Evolutionary conservation across 2,113 vertebrate species (phyloP).

Genomic region (Fulmarus glacialis): DNA sequence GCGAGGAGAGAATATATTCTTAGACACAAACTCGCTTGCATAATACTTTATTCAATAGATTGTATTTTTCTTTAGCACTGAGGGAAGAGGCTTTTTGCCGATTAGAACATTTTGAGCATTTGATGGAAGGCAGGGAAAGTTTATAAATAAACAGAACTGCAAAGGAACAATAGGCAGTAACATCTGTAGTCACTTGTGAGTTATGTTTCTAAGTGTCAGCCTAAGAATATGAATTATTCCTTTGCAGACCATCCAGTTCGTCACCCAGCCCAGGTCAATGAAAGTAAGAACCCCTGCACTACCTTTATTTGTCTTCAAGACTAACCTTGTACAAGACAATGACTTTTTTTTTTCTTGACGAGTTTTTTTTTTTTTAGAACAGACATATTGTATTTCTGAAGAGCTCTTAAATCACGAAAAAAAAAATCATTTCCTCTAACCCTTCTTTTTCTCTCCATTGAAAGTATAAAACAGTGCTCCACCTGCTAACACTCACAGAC

Average conservation of each 20-base stretch:
- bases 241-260: slow-evolving; percentile 17
- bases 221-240: slow-evolving; percentile 64
- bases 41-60: slow-evolving; percentile 63
- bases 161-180: slow-evolving; percentile 48
- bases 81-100: slow-evolving; percentile 42
- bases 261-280: slow-evolving; percentile 12
- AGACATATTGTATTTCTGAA: slow-evolving; percentile 36
- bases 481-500: slow-evolving; percentile 78
- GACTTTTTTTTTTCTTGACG: neutral
- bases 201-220: slow-evolving; percentile 29
- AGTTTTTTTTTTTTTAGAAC: neutral
- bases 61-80: slow-evolving; percentile 31
- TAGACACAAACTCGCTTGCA: slow-evolving; percentile 54
- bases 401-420: slow-evolving; percentile 44
- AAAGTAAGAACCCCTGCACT: slow-evolving; percentile 1
- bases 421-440: slow-evolving; percentile 21
- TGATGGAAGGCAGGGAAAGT: slow-evolving; percentile 38
- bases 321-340: slow-evolving; percentile 34
- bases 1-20: slow-evolving; percentile 28
- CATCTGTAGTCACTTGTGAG: slow-evolving; percentile 52
- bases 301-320: slow-evolving; percentile 54
- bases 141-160: slow-evolving; percentile 33
- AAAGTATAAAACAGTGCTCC: slow-evolving; percentile 61
- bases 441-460: neutral
- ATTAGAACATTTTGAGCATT: slow-evolving; percentile 40